Percentiles rank a stretch among this genome's conserved stretches.
Conservation (phyloP, 2,888 invertebrate genomes). For the Amphipoea oculea region DNA sequence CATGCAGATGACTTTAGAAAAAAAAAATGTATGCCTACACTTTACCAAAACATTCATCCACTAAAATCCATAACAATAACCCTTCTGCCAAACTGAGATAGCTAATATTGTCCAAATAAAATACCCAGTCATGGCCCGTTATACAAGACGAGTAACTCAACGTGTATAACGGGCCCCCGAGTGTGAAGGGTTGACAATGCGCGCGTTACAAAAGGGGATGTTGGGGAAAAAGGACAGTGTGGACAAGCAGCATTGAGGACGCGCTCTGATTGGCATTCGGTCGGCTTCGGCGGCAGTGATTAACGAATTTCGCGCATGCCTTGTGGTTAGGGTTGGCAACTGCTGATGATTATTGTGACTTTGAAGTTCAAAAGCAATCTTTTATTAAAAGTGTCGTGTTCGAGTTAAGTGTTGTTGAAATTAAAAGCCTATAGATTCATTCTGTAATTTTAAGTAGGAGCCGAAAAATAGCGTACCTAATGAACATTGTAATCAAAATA, state of each 20-base stretch:
- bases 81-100: conserved; percentile 52
- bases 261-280: conserved; percentile 76
- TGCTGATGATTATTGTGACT: conserved; percentile 32
- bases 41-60: conserved; percentile 19
- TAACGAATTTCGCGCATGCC: conserved; percentile 80
- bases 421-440: neutral
- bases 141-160: conserved; percentile 10
- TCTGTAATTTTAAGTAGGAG: neutral
- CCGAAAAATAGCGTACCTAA: neutral
- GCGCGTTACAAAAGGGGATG: conserved; percentile 57
- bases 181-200: conserved; percentile 53
- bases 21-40: neutral
- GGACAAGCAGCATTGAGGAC: conserved; percentile 70
- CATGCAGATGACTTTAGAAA: neutral
- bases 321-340: conserved; percentile 58
- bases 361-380: conserved; percentile 14
- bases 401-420: neutral
- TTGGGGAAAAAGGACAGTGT: conserved; percentile 64
- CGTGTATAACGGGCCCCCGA: conserved; percentile 18
- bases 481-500: neutral
- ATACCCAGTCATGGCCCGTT: conserved; percentile 24
- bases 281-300: conserved; percentile 76
- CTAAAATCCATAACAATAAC: conserved; percentile 48
- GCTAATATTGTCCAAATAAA: conserved; percentile 52
- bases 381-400: conserved; percentile 2